phyloP scores from a whole-genome alignment of 2,113 vertebrate genomes.

The Phycodurus eques region DNA sequence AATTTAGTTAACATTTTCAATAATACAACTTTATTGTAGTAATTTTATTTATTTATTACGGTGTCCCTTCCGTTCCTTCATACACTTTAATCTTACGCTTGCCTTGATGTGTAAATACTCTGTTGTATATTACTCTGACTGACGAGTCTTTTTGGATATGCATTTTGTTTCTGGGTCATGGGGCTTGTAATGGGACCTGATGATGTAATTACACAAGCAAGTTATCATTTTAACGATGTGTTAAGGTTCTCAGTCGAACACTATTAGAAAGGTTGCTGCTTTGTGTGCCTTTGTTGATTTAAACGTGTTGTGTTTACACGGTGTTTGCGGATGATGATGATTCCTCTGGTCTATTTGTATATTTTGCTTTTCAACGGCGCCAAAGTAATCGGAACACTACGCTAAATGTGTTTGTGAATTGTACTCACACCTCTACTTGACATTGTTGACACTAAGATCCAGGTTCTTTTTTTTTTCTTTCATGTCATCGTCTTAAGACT shows the following conservation, averaged over 20 bases:
- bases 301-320: slow-evolving; percentile 61
- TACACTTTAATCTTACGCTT: slow-evolving; percentile 1
- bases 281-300: slow-evolving; percentile 11
- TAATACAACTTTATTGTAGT: no score
- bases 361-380: slow-evolving; percentile 70
- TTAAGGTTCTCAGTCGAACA: slow-evolving; percentile 32
- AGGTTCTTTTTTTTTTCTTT: slow-evolving; percentile 26
- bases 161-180: slow-evolving; percentile 28
- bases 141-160: neutral
- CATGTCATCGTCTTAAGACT: slow-evolving; percentile 39
- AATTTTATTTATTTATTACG: slow-evolving; percentile 5
- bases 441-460: slow-evolving; percentile 23
- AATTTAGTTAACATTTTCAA: neutral
- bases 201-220: slow-evolving; percentile 32
- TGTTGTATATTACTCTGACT: neutral
- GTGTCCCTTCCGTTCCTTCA: neutral
- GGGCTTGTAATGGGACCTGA: slow-evolving; percentile 54
- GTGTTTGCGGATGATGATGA: slow-evolving; percentile 52
- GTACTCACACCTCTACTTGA: slow-evolving; percentile 64
- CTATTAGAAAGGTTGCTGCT: slow-evolving; percentile 10
- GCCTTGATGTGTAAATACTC: slow-evolving; percentile 38
- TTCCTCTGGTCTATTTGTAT: slow-evolving; percentile 79
- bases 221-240: slow-evolving; percentile 21
- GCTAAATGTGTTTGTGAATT: slow-evolving; percentile 33
- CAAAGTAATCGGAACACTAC: slow-evolving; percentile 50